phyloP scores from a whole-genome alignment of 2,888 invertebrate species.

The Creontiades dilutus region DNA sequence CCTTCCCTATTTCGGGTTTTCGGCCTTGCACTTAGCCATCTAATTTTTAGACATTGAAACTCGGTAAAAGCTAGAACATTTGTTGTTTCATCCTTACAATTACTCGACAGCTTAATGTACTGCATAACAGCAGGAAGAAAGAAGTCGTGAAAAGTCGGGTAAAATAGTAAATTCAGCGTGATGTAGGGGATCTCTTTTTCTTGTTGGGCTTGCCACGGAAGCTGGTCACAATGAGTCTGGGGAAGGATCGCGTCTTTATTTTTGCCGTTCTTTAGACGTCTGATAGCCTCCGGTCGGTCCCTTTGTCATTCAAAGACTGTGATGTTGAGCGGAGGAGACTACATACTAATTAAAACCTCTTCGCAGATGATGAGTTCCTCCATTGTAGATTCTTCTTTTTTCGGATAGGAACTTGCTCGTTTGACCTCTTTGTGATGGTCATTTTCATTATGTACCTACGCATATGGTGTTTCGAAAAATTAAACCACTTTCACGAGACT shows the following conservation, averaged over 20 bases:
- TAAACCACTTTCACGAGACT: too few relatives aligned
- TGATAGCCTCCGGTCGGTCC: constrained; percentile 22
- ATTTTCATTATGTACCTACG: too few relatives aligned
- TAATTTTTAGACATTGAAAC: too few relatives aligned
- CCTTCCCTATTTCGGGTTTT: too few relatives aligned
- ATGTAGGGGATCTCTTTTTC: neutral
- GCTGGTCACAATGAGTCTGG: neutral
- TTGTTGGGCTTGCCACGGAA: neutral
- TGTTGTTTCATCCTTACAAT: too few relatives aligned
- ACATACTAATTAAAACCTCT: constrained; percentile 27
- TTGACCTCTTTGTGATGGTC: neutral
- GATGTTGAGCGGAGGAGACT: constrained; percentile 2
- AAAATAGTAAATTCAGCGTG: constrained; percentile 21
- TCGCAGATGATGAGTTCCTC: constrained; percentile 16
- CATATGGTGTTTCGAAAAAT: too few relatives aligned
- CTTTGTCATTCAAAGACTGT: neutral
- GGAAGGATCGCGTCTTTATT: neutral
- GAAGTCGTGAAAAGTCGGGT: neutral
- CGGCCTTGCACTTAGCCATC: too few relatives aligned
- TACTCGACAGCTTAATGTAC: too few relatives aligned
- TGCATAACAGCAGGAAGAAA: neutral
- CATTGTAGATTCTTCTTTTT: neutral
- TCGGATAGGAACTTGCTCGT: neutral
- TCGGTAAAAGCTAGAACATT: too few relatives aligned
- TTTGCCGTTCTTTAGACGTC: neutral